phyloP scores from a whole-genome alignment of 2,888 invertebrate species.

The Andrena hattorfiana region DNA sequence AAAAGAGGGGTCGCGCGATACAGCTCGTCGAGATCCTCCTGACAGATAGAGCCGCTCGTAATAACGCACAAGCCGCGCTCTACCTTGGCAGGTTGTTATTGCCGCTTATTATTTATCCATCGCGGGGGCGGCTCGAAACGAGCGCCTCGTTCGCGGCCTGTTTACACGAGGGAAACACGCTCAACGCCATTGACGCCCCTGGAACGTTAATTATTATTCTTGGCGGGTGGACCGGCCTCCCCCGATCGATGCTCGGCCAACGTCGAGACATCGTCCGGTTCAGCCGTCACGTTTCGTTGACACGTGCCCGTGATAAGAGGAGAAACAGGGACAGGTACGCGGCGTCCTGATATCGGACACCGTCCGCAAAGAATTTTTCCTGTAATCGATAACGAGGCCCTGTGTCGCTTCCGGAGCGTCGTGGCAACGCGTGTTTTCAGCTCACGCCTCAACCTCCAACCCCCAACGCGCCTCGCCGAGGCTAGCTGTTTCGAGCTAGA shows the following conservation, averaged over 20 bases:
- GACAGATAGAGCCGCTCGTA: constrained; percentile 53
- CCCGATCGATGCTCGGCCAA: constrained; percentile 45
- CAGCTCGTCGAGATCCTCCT: constrained; percentile 60
- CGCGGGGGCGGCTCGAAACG: constrained; percentile 43
- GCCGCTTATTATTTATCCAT: constrained; percentile 72
- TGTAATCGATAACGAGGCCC: constrained; percentile 57
- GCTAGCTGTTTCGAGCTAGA: too few species aligned
- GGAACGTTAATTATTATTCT: constrained; percentile 66
- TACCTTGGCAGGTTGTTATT: constrained; percentile 65
- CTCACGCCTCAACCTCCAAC: constrained; percentile 30
- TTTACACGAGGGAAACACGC: constrained; percentile 60
- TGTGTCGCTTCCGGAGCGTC: constrained; percentile 48
- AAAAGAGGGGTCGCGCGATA: constrained; percentile 64
- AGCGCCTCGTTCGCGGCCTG: constrained; percentile 51
- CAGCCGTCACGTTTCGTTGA: constrained; percentile 21
- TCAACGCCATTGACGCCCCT: constrained; percentile 32
- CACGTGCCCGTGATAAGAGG: constrained; percentile 43
- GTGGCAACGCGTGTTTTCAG: constrained; percentile 56
- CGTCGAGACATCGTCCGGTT: constrained; percentile 18
- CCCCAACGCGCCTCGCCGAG: background rate
- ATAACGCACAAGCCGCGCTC: constrained; percentile 55
- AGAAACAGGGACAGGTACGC: constrained; percentile 11
- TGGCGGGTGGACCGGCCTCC: constrained; percentile 23
- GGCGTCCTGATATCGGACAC: constrained; percentile 18
- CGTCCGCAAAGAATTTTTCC: constrained; percentile 60